A percentile compares a stretch with the other conserved stretches of the same genome.
These are phyloP conservation scores for Vanessa atalanta DNA, from an alignment of 1,140 invertebrate genomes.

Conservation along the genomic window DNA sequence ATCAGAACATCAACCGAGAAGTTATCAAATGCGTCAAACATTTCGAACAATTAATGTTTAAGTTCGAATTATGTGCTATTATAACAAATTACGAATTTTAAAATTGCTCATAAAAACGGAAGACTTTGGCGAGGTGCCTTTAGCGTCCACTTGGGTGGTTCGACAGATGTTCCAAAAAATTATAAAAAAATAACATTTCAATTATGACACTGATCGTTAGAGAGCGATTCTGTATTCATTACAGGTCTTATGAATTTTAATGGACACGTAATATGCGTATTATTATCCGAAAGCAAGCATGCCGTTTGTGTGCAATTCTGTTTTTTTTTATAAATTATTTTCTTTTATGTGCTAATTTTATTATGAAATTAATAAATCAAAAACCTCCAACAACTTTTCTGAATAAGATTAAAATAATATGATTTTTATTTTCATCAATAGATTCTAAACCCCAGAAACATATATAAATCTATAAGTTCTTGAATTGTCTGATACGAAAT, in stretches of 20 bases:
- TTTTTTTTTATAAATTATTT: background rate
- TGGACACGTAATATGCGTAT: conserved; percentile 41
- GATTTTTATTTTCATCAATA: no score
- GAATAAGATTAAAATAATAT: no score
- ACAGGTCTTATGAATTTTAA: conserved; percentile 65
- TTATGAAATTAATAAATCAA: no score
- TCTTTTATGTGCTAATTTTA: no score
- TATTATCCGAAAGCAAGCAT: conserved; percentile 22
- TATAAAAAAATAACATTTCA: conserved; percentile 60
- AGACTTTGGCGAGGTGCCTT: conserved; percentile 19
- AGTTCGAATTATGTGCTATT: conserved; percentile 39
- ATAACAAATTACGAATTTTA: conserved; percentile 40
- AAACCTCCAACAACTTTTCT: no score
- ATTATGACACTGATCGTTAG: conserved; percentile 57
- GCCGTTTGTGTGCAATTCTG: background rate
- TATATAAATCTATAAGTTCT: no score
- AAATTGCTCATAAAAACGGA: conserved; percentile 38
- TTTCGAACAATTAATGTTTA: conserved; percentile 35
- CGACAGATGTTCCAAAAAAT: conserved; percentile 56
- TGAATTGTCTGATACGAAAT: no score
- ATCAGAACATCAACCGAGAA: background rate
- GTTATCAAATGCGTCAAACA: conserved; percentile 31
- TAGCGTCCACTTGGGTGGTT: conserved; percentile 59
- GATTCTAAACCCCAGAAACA: no score
- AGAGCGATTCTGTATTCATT: conserved; percentile 50